Conservation (phyloP, 2,888 invertebrate genomes). For the Brachynemurus nebulosus region DNA sequence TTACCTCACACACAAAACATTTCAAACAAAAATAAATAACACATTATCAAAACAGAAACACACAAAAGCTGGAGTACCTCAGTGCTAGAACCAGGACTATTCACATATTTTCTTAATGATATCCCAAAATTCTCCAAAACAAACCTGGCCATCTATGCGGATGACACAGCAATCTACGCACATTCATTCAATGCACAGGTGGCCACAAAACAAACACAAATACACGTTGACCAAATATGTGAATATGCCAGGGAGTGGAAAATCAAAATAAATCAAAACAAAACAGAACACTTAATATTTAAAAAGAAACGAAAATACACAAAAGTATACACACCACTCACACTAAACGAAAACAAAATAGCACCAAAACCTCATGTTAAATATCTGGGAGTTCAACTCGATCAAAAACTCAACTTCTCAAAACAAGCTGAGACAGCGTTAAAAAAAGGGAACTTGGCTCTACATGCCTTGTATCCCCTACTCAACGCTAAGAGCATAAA, state of each 20-base stretch:
- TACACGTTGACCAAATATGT: not conserved
- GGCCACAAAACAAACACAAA: too few relatives aligned
- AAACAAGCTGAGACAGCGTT: not conserved
- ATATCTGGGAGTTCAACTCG: too few relatives aligned
- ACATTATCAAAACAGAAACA: not conserved
- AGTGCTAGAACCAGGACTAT: conserved; percentile 7
- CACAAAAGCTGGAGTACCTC: not conserved
- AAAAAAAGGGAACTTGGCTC: too few relatives aligned
- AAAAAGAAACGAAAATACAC: not conserved
- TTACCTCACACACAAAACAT: too few relatives aligned
- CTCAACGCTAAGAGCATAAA: too few relatives aligned
- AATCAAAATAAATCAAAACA: not conserved
- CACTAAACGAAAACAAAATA: too few relatives aligned
- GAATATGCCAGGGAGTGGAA: not conserved
- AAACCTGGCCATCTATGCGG: too few relatives aligned
- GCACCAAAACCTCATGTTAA: not conserved
- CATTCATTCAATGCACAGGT: too few relatives aligned
- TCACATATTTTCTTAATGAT: not conserved
- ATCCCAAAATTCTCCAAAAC: too few relatives aligned
- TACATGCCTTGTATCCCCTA: too few relatives aligned
- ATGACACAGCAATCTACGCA: conserved; percentile 1
- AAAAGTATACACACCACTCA: too few relatives aligned
- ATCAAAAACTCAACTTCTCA: not conserved
- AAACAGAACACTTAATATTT: not conserved
- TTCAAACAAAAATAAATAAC: not conserved